phyloP scores from a whole-genome alignment of 1,140 invertebrate species.

The Brachionus koreanus region DNA sequence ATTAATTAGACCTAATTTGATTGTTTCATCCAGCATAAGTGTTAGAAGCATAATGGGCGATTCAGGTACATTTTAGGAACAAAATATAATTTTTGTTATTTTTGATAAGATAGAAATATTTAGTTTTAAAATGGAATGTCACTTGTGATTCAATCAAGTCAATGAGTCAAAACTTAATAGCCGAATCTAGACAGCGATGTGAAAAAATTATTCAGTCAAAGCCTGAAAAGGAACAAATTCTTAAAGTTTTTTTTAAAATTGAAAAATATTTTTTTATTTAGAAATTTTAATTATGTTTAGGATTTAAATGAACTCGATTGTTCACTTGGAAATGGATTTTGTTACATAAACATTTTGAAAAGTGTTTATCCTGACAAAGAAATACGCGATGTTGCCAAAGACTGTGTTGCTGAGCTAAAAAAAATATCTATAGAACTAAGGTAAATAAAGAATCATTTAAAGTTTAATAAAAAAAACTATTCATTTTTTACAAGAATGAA shows the following conservation, averaged over 20 bases:
- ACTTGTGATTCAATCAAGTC: neutral
- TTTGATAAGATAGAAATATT: neutral
- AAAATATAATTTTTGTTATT: neutral
- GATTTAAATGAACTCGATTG: constrained; percentile 36
- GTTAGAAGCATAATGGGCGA: neutral
- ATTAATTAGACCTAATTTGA: neutral
- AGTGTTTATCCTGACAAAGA: constrained; percentile 59
- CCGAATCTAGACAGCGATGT: neutral
- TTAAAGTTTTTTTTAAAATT: neutral
- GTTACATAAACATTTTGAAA: constrained; percentile 53
- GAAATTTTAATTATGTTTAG: neutral
- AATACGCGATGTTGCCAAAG: constrained; percentile 59
- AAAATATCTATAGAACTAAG: constrained; percentile 62
- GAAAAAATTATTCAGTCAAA: constrained; percentile 1
- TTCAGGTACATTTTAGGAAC: constrained; percentile 1
- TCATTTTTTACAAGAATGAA: constrained; percentile 55
- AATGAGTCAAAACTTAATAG: constrained; percentile 2
- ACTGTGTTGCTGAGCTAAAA: constrained; percentile 59
- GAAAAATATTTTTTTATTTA: neutral
- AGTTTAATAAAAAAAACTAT: neutral
- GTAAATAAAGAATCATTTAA: constrained; percentile 46
- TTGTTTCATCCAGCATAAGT: neutral
- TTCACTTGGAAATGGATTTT: constrained; percentile 19
- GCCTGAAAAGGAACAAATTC: neutral
- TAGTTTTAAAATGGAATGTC: constrained; percentile 38